A percentile compares a stretch with the other conserved stretches of the same genome.
Evolutionary conservation across 2,797 vertebrate genomes (phyloP).

Genomic region (Bufotes viridis): DNA sequence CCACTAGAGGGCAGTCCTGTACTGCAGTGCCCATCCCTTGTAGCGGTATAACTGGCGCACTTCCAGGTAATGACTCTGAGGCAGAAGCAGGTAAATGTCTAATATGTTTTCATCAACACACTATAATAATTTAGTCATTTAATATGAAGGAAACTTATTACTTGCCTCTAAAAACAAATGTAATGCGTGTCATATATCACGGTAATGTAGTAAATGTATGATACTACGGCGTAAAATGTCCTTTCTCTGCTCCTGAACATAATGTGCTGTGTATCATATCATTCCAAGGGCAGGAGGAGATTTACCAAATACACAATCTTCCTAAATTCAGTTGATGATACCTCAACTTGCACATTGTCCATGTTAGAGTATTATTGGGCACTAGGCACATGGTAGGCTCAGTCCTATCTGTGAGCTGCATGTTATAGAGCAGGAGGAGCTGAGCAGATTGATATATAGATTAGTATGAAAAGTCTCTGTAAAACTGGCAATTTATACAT

Average conservation of each 20-base stretch:
- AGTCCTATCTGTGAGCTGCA: no score
- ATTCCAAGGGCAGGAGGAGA: not conserved
- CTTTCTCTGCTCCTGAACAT: not conserved
- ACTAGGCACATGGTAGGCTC: no score
- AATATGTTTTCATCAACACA: slow-evolving; percentile 39
- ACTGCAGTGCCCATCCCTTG: not conserved
- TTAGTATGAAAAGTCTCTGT: no score
- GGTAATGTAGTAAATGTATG: slow-evolving; percentile 14
- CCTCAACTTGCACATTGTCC: slow-evolving; percentile 3
- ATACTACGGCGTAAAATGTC: not conserved
- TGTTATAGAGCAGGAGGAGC: no score
- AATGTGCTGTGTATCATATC: not conserved
- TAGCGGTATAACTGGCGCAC: not conserved
- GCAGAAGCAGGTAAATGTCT: slow-evolving; percentile 17
- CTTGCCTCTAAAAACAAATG: slow-evolving; percentile 19
- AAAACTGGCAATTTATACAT: no score
- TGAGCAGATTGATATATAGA: no score
- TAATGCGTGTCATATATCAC: slow-evolving; percentile 15
- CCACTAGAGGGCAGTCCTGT: slow-evolving; percentile 53
- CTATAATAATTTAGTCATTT: slow-evolving; percentile 29
- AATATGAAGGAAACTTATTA: slow-evolving; percentile 36
- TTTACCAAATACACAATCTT: not conserved
- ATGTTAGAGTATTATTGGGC: not conserved
- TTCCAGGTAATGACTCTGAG: slow-evolving; percentile 19
- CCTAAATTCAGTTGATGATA: not conserved